These are phyloP conservation scores for Artibeus lituratus DNA, from an alignment of 2,797 vertebrate species.

Conservation along the genomic window DNA sequence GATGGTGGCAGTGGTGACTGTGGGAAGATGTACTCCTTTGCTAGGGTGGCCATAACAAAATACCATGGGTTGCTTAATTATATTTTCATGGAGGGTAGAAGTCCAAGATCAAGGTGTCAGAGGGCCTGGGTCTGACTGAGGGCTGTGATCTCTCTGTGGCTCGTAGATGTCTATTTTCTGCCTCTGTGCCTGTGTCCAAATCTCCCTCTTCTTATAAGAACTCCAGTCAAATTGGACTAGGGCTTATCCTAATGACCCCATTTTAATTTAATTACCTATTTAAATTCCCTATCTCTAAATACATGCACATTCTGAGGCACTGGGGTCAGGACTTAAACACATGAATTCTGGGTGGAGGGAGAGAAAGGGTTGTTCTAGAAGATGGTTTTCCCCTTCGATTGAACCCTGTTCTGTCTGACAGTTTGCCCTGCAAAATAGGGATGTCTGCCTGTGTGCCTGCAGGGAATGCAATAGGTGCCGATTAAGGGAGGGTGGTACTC, in stretches of 20 bases:
- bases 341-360: accelerated
- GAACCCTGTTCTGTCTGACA: background rate
- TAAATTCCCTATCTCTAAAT: background rate
- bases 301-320: background rate
- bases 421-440: background rate
- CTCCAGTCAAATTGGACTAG: background rate
- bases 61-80: background rate
- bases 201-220: background rate
- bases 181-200: background rate
- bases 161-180: background rate
- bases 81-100: background rate
- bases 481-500: background rate
- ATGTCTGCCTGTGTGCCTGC: background rate
- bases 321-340: background rate
- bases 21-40: background rate
- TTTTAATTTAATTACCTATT: background rate
- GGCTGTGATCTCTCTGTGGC: background rate
- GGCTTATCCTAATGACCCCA: background rate
- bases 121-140: background rate
- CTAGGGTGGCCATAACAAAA: background rate
- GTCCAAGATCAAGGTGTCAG: background rate
- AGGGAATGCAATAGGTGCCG: background rate
- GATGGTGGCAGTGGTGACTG: background rate
- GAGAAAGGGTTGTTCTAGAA: background rate
- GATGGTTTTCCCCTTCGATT: background rate